Base-by-base conservation (phyloP, 2,113 vertebrate species). In the Micronycteris hirsuta region DNA sequence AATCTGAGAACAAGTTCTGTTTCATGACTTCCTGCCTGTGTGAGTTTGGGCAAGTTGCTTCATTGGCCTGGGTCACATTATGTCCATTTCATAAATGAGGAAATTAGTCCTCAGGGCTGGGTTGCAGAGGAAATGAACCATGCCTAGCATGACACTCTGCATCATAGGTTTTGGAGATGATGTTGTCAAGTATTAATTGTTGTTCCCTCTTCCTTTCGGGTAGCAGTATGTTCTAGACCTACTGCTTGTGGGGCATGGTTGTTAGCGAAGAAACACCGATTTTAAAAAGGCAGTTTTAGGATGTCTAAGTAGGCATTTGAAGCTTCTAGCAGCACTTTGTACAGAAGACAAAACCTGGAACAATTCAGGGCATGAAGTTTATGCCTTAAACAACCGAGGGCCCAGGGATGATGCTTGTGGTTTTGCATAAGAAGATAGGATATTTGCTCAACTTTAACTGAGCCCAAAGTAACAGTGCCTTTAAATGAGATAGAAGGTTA, bases 41-140 rank as follows among this genome's bases (percentile, higher is more conserved):
- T 86, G 67, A 83, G 26, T 96, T 91, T 88, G 86, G 80, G 19
- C 67, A 68, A 93, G 26, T 89, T 43, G 73, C 74, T 93, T 86
- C 63, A 86, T 86, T 91, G 93, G 56, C 83, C 86, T 89, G 19
- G 0, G 56, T 78, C 38, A 3, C 41, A 65, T 84, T 82, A 84
- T 9, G 15, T 58, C 93, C 38, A 33, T 91, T 95, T 94, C 43
- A 81, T 52, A 95, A 61, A 7, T 61, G 68, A 91, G 58, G 68
- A 86, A 78, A 83, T 86, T 63, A 52, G 24, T 76, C 16, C 68
- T 88, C 41, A 47, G 47, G 93, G 58, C 26, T 56, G 36, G 49
- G 20, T 70, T 31, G 15, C 14, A 33, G 82, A 81, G 63, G 68
- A 87, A 58, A 70, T 45, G 91, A 91, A 61, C 70, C 15, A 0